Conservation (phyloP, 2,797 vertebrate species). For the Anas georgica region DNA sequence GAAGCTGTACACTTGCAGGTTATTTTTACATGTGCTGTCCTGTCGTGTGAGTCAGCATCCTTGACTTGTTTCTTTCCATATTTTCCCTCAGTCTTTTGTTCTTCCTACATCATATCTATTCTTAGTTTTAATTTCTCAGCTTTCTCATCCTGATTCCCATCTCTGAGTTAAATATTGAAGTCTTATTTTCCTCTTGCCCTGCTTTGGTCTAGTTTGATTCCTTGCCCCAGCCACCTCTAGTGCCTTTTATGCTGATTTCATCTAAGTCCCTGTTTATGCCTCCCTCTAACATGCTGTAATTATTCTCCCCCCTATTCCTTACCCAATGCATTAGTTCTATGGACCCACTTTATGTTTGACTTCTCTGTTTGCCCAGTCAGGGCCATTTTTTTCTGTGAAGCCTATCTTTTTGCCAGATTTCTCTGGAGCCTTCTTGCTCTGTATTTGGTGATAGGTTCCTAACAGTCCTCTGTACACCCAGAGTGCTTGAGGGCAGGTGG, state of each 20-base stretch:
- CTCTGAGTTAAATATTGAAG: neutral
- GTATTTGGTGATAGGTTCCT: neutral
- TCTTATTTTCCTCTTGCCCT: slow-evolving; percentile 16
- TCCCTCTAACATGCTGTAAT: neutral
- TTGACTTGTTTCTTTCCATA: neutral
- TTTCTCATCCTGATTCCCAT: neutral
- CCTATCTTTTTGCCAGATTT: neutral
- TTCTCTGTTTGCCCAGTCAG: neutral
- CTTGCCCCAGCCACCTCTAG: neutral
- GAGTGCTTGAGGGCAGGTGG: neutral
- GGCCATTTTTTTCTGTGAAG: neutral
- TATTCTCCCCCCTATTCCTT: neutral
- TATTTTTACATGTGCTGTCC: neutral
- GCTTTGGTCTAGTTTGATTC: slow-evolving; percentile 17
- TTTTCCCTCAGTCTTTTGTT: slow-evolving; percentile 1
- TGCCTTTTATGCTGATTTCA: neutral
- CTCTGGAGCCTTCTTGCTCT: neutral
- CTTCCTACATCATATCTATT: neutral
- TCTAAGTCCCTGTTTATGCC: neutral
- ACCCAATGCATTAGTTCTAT: neutral
- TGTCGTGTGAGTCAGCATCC: neutral
- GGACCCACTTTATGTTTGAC: neutral
- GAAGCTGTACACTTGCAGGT: neutral
- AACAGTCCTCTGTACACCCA: neutral
- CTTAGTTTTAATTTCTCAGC: neutral